Evolutionary conservation across 1,140 invertebrate species (phyloP).

Genomic region (Pollicipes pollicipes): DNA sequence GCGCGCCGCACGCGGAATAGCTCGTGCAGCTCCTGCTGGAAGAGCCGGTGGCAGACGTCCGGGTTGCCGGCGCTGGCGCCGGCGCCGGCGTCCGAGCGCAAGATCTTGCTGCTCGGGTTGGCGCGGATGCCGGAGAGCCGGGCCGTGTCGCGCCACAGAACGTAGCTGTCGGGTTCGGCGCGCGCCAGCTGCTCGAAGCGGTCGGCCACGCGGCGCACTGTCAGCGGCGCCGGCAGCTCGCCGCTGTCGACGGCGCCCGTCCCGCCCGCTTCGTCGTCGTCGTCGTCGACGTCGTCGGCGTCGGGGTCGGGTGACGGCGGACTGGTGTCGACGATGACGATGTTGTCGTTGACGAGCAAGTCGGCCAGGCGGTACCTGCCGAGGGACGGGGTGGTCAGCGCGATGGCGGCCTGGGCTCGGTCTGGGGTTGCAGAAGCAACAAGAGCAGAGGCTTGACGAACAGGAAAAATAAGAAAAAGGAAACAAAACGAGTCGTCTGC

Average conservation of each 20-base stretch:
- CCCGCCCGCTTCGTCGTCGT: neutral
- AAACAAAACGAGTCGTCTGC: too few species aligned
- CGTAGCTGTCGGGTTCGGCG: neutral
- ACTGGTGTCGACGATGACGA: slow-evolving; percentile 19
- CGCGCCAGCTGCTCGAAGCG: slow-evolving; percentile 9
- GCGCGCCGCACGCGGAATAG: neutral
- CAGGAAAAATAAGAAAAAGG: neutral
- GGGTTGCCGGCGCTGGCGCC: slow-evolving; percentile 4
- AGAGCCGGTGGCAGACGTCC: neutral
- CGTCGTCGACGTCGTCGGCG: neutral
- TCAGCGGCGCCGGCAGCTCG: slow-evolving; percentile 7
- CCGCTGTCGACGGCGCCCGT: too few species aligned
- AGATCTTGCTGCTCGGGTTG: slow-evolving; percentile 24
- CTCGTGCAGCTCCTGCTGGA: neutral
- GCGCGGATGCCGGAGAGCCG: slow-evolving; percentile 20
- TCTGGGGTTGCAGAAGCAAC: neutral
- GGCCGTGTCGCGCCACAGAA: slow-evolving; percentile 6
- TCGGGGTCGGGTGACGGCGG: too few species aligned
- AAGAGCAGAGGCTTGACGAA: slow-evolving; percentile 1
- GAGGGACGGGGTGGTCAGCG: slow-evolving; percentile 10
- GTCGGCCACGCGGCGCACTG: slow-evolving; percentile 6
- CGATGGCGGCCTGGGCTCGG: slow-evolving; percentile 11
- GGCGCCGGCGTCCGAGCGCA: slow-evolving; percentile 19
- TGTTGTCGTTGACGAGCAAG: slow-evolving; percentile 19
- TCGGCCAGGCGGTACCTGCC: slow-evolving; percentile 15